These are phyloP conservation scores for Oncorhynchus tshawytscha DNA, from an alignment of 2,113 vertebrate species.

Conservation along the genomic window DNA sequence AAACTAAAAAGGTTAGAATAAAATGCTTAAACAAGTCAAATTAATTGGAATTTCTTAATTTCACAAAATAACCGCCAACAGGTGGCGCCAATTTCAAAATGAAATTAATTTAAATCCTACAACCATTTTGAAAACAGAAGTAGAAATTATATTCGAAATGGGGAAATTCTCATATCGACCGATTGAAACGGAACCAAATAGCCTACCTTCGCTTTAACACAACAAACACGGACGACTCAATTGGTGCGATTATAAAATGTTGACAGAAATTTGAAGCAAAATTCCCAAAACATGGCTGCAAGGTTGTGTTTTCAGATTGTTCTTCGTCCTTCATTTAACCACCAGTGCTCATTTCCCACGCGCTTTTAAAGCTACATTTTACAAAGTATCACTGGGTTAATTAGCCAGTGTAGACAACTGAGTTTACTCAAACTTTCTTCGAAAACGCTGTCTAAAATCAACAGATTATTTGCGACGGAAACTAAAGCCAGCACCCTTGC, in stretches of 20 bases:
- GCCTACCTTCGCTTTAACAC: background rate
- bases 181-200: background rate
- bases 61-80: conserved; percentile 79
- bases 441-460: conserved; percentile 50
- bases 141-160: conserved; percentile 2
- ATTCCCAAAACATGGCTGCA: conserved; percentile 82
- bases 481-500: conserved; percentile 36
- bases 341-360: background rate
- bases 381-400: background rate
- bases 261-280: conserved; percentile 68
- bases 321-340: conserved; percentile 62
- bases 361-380: background rate
- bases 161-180: background rate
- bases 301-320: conserved; percentile 72
- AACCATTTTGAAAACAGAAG: conserved; percentile 10
- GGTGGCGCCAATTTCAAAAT: conserved; percentile 83
- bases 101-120: conserved; percentile 64
- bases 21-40: conserved; percentile 24
- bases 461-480: conserved; percentile 51
- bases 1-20: background rate
- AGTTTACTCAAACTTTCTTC: conserved; percentile 60
- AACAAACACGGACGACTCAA: background rate
- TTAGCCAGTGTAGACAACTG: background rate
- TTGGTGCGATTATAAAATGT: background rate
- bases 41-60: conserved; percentile 77